These are phyloP conservation scores for Saimiri boliviensis DNA, from an alignment of 2,113 vertebrate genomes.

Conservation along the genomic window DNA sequence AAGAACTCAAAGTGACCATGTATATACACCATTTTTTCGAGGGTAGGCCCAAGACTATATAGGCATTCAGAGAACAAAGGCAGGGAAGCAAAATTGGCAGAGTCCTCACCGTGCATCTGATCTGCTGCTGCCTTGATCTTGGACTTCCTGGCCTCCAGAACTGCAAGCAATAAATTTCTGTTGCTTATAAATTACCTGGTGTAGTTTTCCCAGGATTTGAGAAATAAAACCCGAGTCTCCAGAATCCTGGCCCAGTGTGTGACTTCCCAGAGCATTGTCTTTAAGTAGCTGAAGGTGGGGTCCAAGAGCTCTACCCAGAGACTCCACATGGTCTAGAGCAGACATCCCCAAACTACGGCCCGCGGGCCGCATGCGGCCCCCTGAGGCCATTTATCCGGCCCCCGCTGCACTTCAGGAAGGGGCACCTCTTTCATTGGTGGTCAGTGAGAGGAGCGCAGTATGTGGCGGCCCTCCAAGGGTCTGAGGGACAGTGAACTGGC, in stretches of 20 bases:
- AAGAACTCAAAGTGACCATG: rapidly evolving
- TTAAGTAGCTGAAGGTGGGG: no score
- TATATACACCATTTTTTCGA: neutral
- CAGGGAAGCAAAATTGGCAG: neutral
- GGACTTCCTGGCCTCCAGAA: neutral
- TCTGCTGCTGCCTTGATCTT: neutral
- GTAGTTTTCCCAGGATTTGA: neutral
- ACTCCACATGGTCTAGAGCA: rapidly evolving
- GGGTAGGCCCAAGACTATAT: rapidly evolving
- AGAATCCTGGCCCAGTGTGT: neutral
- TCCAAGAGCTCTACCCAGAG: rapidly evolving
- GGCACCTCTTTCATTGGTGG: no score
- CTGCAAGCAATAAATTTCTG: neutral
- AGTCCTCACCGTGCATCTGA: rapidly evolving
- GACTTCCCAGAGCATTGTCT: no score
- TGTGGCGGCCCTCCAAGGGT: no score
- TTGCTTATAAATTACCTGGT: no score
- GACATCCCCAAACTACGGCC: no score
- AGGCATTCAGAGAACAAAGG: neutral
- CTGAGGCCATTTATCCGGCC: no score
- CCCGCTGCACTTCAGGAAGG: no score
- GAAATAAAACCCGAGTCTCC: neutral
- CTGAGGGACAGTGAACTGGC: no score
- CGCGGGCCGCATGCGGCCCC: no score
- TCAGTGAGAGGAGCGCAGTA: no score